Evolutionary conservation across 2,113 vertebrate genomes (phyloP), one percentile per base, ranked within the genome.

Genomic region (Panthera uncia): DNA sequence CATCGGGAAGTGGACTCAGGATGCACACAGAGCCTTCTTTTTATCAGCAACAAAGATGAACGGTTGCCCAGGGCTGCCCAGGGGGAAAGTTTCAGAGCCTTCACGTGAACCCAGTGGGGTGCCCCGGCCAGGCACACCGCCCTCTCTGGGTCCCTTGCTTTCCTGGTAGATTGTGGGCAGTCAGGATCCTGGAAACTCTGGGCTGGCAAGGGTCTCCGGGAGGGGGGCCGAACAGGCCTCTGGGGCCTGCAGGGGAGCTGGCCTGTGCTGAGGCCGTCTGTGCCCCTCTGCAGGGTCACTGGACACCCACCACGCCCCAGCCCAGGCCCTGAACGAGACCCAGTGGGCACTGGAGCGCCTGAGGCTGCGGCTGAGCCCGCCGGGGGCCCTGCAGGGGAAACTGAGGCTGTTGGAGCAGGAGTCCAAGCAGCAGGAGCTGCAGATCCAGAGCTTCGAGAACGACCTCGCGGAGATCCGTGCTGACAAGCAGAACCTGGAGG

Each of bases 401-500:
- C 99, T 99, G 98, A 98, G 98, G 93, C 96, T 36, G 82, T 98
- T 99, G 97, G 98, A 98, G 38, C 98, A 95, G 18, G 99, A 99
- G 15, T 99, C 99, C 0, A 89, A 96, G 12, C 98, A 97, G 87
- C 99, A 99, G 97, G 97, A 91, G 94, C 98, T 98, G 81, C 98
- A 98, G 83, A 98, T 99, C 97, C 98, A 98, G 71, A 97, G 89
- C 0, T 98, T 99, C 0, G 99, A 99, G 78, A 98, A 96, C 0
- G 99, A 99, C 98, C 98, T 99, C 4, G 98, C 98, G 9, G 99
- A 99, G 98, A 99, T 99, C 98, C 98, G 23, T 1, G 98, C 99
- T 0, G 99, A 99, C 98, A 99, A 99, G 97, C 96, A 98, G 97
- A 99, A 99, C 98, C 95, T 99, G 98, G 99, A 99, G 97, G 99